Conservation (phyloP, 2,888 invertebrate genomes). For the Sicus ferrugineus region DNA sequence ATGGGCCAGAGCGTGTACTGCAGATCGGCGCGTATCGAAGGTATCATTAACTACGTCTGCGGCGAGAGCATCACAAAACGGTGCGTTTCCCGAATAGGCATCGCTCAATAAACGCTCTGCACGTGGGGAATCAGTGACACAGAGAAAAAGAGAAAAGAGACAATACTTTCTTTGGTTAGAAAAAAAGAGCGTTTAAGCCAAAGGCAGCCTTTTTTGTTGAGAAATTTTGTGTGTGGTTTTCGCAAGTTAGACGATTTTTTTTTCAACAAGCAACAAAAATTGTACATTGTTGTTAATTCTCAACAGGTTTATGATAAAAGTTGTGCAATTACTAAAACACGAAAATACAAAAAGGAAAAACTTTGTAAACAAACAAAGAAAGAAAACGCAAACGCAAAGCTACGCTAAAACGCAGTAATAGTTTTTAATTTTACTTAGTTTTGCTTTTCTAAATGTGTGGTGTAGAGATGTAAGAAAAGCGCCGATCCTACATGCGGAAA, state of each 20-base stretch:
- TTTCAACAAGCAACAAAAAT: neutral
- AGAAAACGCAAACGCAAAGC: constrained; percentile 29
- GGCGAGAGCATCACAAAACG: constrained; percentile 57
- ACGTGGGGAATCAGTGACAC: constrained; percentile 34
- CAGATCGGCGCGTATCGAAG: constrained; percentile 21
- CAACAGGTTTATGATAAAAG: constrained; percentile 32
- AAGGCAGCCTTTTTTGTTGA: constrained; percentile 68
- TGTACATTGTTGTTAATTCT: constrained; percentile 14
- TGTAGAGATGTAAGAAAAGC: constrained; percentile 30
- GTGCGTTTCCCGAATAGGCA: constrained; percentile 50
- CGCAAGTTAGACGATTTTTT: neutral
- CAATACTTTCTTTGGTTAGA: constrained; percentile 17
- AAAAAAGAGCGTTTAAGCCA: constrained; percentile 70
- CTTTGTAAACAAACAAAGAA: constrained; percentile 15
- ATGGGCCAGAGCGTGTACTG: constrained; percentile 48
- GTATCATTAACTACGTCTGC: constrained; percentile 42
- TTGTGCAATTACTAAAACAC: constrained; percentile 39
- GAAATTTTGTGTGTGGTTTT: constrained; percentile 34
- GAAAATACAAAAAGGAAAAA: constrained; percentile 37
- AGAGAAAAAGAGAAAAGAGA: constrained; percentile 20
- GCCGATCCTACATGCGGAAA: constrained; percentile 34
- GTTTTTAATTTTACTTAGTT: neutral
- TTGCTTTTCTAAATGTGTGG: constrained; percentile 1
- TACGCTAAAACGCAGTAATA: constrained; percentile 14
- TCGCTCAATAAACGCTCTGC: constrained; percentile 47